Base-by-base conservation (phyloP, 2,113 vertebrate species). In the Saguinus imperator region DNA sequence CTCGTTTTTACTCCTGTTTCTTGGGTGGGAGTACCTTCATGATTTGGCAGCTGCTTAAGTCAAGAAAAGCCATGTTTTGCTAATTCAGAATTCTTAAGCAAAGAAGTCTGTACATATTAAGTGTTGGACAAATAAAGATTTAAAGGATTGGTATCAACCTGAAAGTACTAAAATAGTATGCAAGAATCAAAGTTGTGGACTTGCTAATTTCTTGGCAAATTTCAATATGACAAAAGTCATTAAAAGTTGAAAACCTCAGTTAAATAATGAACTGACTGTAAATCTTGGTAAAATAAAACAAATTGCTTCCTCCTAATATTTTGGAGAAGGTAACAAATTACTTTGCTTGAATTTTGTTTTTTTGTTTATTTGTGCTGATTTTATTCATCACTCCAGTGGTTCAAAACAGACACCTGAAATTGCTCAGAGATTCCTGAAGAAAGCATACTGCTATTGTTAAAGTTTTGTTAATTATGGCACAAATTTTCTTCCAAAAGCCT, bases 191-290 rank as follows among this genome's bases (percentile, higher is more conserved):
- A 77, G 48, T 66, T 80, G 57, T 32, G 94, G 94, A 96, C 57
- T 87, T 93, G 45, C 10, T 91, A 93, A 96, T 73, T 94, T 96
- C 83, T 95, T 95, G 48, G 79, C 79, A 95, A 95, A 93, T 95
- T 83, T 93, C 79, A 96, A 32, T 72, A 96, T 16, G 79, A 81
- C 43, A 93, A 96, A 94, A 94, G 84, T 96, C 70, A 97, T 55
- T 86, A 94, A 93, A 93, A 95, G 75, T 61, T 91, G 76, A 94
- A 91, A 97, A 87, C 32, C 29, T 93, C 79, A 89, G 37, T 89
- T 91, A 95, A 90, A 77, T 21, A 81, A 82, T 92, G 48, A 94
- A 81, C 0, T 35, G 18, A 72, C 35, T 70, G 55, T n/a, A 95
- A 94, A 91, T 58, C 52, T 84, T 76, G 43, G n/a, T 82, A 57